A percentile compares a stretch with the other conserved stretches of the same genome.
Conservation (phyloP, 2,888 invertebrate species). For the Iselma pallidipennis region DNA sequence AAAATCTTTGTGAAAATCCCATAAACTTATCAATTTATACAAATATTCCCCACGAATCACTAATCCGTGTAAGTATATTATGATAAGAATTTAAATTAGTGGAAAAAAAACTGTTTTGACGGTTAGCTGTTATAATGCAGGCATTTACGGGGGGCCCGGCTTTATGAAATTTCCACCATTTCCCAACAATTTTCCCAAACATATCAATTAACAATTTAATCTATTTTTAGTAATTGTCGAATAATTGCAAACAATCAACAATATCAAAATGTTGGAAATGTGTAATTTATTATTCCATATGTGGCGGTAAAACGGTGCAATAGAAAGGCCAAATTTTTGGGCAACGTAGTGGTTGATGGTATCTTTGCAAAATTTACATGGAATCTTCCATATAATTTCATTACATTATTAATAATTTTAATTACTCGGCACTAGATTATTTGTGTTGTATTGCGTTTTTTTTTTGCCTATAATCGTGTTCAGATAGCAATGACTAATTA, state of each 20-base stretch:
- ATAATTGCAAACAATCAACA: too few species aligned
- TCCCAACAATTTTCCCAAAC: neutral
- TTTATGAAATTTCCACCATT: slow-evolving; percentile 22
- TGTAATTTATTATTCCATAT: neutral
- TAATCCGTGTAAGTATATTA: slow-evolving; percentile 38
- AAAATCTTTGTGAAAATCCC: slow-evolving; percentile 27
- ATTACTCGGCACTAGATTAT: neutral
- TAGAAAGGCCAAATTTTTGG: too few species aligned
- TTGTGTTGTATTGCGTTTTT: neutral
- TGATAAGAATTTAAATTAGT: too few species aligned
- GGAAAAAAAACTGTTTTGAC: too few species aligned
- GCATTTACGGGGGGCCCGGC: slow-evolving; percentile 48
- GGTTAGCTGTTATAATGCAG: too few species aligned
- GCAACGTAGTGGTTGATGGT: neutral
- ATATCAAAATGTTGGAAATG: too few species aligned
- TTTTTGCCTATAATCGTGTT: neutral
- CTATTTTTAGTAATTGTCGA: neutral
- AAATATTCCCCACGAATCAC: slow-evolving; percentile 20
- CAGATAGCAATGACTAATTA: neutral
- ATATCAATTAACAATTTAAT: neutral
- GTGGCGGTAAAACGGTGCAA: too few species aligned
- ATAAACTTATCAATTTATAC: slow-evolving; percentile 28
- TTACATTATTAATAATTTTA: neutral
- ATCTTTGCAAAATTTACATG: neutral
- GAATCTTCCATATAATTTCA: neutral